Conservation (phyloP, 2,888 invertebrate species). For the Diogma glabrata region DNA sequence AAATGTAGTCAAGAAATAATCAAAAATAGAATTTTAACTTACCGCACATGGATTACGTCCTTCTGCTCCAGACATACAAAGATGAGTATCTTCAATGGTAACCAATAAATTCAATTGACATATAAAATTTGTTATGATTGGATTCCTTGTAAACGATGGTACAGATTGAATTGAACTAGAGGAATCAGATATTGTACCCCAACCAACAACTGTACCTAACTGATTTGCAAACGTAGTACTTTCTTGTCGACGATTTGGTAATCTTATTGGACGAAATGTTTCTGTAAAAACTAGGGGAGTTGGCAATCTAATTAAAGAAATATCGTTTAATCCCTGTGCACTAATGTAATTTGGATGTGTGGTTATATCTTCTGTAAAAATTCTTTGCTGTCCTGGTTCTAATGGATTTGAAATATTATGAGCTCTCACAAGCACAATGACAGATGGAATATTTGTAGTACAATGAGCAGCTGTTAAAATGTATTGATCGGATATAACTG, state of each 20-base stretch:
- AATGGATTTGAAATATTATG: background rate
- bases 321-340: background rate
- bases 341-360: slow-evolving; percentile 1
- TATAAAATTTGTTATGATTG: background rate
- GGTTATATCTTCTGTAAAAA: background rate
- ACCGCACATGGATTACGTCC: slow-evolving; percentile 27
- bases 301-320: background rate
- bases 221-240: background rate
- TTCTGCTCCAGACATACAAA: slow-evolving; percentile 26
- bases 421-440: background rate
- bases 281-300: background rate
- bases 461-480: background rate
- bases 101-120: background rate
- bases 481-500: slow-evolving; percentile 5
- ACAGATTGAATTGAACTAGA: background rate
- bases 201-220: background rate
- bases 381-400: background rate
- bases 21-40: too few relatives aligned
- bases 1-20: too few relatives aligned
- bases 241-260: slow-evolving; percentile 6
- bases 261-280: background rate
- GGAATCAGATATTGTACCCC: background rate
- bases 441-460: background rate
- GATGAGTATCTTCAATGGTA: slow-evolving; percentile 15
- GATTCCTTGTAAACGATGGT: background rate